phyloP scores from a whole-genome alignment of 37 sponge, comb jelly and placozoan genomes.

The Agelas oroides region DNA sequence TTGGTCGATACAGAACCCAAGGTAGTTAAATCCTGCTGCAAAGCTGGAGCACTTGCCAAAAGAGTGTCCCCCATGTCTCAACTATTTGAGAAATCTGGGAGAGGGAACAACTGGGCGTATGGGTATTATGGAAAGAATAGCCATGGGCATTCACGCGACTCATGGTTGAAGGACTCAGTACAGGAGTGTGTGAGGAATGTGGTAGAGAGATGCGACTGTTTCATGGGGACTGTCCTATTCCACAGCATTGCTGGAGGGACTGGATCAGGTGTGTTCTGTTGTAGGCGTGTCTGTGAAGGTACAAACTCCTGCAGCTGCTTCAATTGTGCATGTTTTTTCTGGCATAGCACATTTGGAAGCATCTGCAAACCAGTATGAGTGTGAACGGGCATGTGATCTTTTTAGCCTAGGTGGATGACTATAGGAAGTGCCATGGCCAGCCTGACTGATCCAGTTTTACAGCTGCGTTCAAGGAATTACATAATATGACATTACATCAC shows the following conservation, averaged over 20 bases:
- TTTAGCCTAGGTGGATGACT: too few species aligned
- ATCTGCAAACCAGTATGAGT: too few species aligned
- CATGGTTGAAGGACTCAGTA: neutral
- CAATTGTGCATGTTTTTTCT: too few species aligned
- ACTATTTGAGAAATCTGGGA: conserved; percentile 52
- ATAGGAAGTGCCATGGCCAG: too few species aligned
- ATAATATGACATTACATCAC: too few species aligned
- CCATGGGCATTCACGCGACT: too few species aligned
- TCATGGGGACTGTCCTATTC: conserved; percentile 60
- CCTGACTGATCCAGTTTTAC: too few species aligned
- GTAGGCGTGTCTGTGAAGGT: too few species aligned
- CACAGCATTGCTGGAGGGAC: conserved; percentile 94
- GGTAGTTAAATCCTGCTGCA: conserved; percentile 4
- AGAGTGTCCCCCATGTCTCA: conserved; percentile 29
- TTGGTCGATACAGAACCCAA: conserved; percentile 77
- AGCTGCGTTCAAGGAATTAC: too few species aligned
- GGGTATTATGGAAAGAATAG: conserved; percentile 61
- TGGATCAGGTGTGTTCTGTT: conserved; percentile 74
- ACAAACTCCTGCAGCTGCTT: too few species aligned
- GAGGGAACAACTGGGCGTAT: conserved; percentile 90
- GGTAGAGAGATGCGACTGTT: conserved; percentile 76
- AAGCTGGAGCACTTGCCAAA: neutral
- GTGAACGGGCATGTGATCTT: too few species aligned
- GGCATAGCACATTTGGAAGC: too few species aligned
- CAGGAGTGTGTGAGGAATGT: conserved; percentile 58